These are phyloP conservation scores for Urocyon cinereoargenteus DNA, from an alignment of 2,797 vertebrate species.

Conservation along the genomic window DNA sequence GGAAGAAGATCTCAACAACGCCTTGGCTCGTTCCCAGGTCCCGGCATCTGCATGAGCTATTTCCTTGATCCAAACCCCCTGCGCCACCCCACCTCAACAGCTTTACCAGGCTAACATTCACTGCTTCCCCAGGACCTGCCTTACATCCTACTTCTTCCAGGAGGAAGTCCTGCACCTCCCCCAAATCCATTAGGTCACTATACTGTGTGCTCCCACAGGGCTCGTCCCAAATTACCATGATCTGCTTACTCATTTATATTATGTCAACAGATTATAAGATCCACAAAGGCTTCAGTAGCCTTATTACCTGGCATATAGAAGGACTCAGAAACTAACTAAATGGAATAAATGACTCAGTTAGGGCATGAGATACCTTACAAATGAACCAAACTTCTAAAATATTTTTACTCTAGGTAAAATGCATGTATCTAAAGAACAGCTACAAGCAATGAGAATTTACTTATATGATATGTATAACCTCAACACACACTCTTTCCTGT, in stretches of 20 bases:
- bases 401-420: not conserved
- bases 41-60: not conserved
- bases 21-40: not conserved
- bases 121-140: not conserved
- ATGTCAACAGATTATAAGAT: not conserved
- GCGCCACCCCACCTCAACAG: not conserved
- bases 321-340: constrained; percentile 1
- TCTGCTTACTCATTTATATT: not conserved
- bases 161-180: not conserved
- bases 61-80: not conserved
- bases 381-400: constrained; percentile 2
- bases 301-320: not conserved
- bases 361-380: not conserved
- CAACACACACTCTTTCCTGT: not conserved
- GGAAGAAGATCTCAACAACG: not conserved
- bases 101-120: not conserved
- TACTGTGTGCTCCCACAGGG: not conserved
- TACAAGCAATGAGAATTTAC: not conserved
- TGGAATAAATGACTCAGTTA: not conserved
- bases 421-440: not conserved
- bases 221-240: not conserved
- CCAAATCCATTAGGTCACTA: not conserved
- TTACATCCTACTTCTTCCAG: not conserved
- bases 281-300: not conserved
- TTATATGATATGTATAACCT: not conserved